Evolutionary conservation across 2,888 invertebrate genomes (phyloP).

Genomic region (Amaurobius ferox): DNA sequence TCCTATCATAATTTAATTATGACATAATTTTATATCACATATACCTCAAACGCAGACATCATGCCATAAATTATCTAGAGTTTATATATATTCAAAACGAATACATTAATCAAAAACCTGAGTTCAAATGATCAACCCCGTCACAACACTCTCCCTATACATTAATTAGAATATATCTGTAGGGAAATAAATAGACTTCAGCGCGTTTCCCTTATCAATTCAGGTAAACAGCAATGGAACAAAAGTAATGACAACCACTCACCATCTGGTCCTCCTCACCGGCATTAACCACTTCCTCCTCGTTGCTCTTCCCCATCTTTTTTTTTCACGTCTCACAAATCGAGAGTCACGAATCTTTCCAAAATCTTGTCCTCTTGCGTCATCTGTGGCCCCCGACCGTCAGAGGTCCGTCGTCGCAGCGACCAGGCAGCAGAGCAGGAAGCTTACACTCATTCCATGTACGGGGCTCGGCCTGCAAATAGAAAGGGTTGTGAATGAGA

Average conservation of each 20-base stretch:
- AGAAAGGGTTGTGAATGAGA: not conserved
- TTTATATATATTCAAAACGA: too few species aligned
- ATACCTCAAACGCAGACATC: too few species aligned
- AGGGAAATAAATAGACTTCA: too few species aligned
- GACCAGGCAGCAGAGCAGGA: not conserved
- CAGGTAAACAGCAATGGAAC: not conserved
- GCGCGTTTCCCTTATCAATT: not conserved
- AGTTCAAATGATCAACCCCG: too few species aligned
- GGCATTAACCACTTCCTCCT: constrained; percentile 61
- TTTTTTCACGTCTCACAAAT: not conserved
- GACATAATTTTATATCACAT: too few species aligned
- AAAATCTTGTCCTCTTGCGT: not conserved
- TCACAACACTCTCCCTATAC: too few species aligned
- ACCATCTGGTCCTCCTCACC: constrained; percentile 72
- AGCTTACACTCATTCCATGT: constrained; percentile 23
- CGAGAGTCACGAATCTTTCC: not conserved
- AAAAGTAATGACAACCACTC: too few species aligned
- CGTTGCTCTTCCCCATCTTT: constrained; percentile 3
- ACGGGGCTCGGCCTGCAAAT: not conserved
- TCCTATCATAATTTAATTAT: too few species aligned
- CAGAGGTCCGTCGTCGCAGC: not conserved
- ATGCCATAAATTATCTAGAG: too few species aligned
- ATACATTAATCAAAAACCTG: too few species aligned
- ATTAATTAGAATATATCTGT: too few species aligned
- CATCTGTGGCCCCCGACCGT: not conserved